Percentiles rank a stretch among this genome's conserved stretches.
phyloP scores from a whole-genome alignment of 2,113 vertebrate species.

The Gymnorhina tibicen region DNA sequence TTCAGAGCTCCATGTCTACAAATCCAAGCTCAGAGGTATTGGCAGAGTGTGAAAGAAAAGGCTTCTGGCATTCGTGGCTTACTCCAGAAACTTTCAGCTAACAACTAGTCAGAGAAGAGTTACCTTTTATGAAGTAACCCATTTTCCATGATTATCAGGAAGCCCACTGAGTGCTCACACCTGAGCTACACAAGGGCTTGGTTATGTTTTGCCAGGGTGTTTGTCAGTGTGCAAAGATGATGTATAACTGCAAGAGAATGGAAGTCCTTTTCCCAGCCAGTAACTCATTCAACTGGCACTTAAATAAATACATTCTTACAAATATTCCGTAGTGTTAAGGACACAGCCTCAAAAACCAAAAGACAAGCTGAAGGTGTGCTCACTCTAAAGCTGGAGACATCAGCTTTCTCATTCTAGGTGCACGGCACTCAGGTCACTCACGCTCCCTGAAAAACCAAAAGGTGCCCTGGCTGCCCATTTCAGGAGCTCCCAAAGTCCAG shows the following conservation, averaged over 20 bases:
- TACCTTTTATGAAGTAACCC: neutral
- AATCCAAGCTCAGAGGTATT: neutral
- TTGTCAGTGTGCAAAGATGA: neutral
- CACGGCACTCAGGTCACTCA: neutral
- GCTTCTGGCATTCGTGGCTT: neutral
- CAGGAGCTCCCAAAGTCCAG: neutral
- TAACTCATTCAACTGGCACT: neutral
- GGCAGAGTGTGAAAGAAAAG: neutral
- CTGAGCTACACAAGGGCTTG: neutral
- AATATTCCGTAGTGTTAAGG: neutral
- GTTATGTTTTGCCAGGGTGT: neutral
- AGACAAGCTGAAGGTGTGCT: neutral
- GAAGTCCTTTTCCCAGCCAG: neutral
- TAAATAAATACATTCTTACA: neutral
- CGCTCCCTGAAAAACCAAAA: neutral
- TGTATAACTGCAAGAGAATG: fast-evolving
- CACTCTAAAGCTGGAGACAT: neutral
- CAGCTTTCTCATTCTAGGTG: neutral
- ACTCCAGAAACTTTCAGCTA: neutral
- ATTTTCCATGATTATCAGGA: neutral
- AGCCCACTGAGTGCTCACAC: neutral
- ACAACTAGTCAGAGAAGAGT: neutral
- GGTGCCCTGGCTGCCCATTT: neutral
- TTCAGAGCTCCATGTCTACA: neutral
- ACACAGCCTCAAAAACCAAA: neutral